Base-by-base conservation (phyloP, 2,113 vertebrate genomes). In the Eolophus roseicapilla region DNA sequence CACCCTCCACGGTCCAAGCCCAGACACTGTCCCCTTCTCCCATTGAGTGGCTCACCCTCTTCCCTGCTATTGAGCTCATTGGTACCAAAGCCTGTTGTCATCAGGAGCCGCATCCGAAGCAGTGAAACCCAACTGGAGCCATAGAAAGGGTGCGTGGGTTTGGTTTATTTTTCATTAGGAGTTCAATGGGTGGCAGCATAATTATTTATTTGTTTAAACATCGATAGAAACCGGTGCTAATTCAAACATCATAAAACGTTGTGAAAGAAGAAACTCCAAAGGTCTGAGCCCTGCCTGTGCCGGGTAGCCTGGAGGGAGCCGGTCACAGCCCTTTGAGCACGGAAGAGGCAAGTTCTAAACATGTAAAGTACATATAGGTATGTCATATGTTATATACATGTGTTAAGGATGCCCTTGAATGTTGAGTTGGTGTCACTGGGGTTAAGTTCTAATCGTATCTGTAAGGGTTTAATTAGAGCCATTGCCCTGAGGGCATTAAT, bases 301-400 rank as follows among this genome's bases (percentile, higher is more conserved):
- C 1, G 7, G 0, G 10, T 10, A 15, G 17, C 37, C 39, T 5
- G 49, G 37, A 20, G 43, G 14, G 17, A 23, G 17, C 14, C 3
- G 9, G 13, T 57, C 2, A 2, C 10, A 7, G 5, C 50, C 46
- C 33, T 28, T 29, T 3, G 4, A 28, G 74, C 43, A 7, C 57
- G 4, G 67, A 13, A 28, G 1, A 11, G 28, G 37, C 15, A 11
- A 59, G 33, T 24, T 35, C 33, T 16, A 15, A 35, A 35, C 9
- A 4, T 7, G 57, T 59, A 9, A 59, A 59, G 33, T 24, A 24
- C 33, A 35, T 59, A 15, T 9, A 16, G 35, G 21, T 35, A 10
- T 35, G n/a, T 9, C n/a, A 2, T 7, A 24, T 59, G 57, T 59
- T 16, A 59, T 7, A 62, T 62, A 62, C 4, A 0, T 25, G 16